Conservation (phyloP, 2,797 vertebrate species). For the Dendrocincla fuliginosa region DNA sequence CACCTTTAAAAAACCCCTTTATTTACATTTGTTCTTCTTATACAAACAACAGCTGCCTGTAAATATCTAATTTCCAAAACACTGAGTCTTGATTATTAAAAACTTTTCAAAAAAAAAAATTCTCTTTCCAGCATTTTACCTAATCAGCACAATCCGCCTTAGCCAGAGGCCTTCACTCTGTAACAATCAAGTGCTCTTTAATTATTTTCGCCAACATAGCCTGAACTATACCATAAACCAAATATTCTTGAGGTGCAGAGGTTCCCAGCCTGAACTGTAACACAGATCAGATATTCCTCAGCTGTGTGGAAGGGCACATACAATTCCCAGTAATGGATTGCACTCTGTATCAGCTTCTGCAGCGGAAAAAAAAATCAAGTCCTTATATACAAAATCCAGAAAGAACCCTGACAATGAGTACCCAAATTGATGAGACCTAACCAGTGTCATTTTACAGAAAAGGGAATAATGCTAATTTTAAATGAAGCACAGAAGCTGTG, state of each 20-base stretch:
- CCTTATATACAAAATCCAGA: neutral
- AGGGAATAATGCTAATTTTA: neutral
- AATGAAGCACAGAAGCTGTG: neutral
- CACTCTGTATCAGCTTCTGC: neutral
- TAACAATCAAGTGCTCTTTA: neutral
- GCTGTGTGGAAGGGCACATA: neutral
- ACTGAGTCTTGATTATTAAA: neutral
- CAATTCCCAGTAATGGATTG: neutral
- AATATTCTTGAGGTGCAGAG: neutral
- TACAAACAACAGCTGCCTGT: neutral
- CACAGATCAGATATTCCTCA: neutral
- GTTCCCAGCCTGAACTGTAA: neutral
- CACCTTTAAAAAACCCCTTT: neutral
- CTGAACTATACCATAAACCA: neutral
- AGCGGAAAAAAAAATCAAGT: neutral
- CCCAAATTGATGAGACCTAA: neutral
- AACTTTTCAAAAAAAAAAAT: neutral
- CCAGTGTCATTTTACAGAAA: neutral
- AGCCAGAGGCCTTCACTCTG: neutral
- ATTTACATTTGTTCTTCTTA: neutral
- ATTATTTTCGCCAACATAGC: neutral
- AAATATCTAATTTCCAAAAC: neutral
- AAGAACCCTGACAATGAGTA: neutral
- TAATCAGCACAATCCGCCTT: neutral
- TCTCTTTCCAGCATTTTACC: neutral